Percentiles rank a stretch among this genome's conserved stretches.
Conservation (phyloP, 2,797 vertebrate species). For the Rachycentron canadum region DNA sequence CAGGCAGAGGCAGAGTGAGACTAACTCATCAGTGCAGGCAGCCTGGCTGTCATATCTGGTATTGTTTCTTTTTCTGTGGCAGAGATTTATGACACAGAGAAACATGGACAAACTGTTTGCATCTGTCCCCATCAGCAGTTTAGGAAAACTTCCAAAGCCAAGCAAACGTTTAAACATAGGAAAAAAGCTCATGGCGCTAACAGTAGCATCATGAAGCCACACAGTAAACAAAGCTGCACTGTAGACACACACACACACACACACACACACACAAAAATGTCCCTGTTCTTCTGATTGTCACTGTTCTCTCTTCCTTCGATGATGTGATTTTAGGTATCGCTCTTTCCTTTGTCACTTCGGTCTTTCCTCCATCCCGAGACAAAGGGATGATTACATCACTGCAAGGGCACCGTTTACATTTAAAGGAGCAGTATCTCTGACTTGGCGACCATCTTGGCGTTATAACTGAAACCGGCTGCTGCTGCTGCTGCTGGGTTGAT, state of each 20-base stretch:
- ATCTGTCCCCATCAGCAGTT: slow-evolving; percentile 36
- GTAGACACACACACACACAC: not conserved
- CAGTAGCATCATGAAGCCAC: slow-evolving; percentile 17
- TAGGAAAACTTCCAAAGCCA: slow-evolving; percentile 7
- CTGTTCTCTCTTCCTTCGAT: not conserved
- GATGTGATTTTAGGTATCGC: slow-evolving; percentile 43
- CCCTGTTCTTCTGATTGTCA: slow-evolving; percentile 13
- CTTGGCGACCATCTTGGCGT: slow-evolving; percentile 55
- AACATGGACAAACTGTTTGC: slow-evolving; percentile 19
- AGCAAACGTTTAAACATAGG: slow-evolving; percentile 2
- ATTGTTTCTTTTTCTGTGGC: slow-evolving; percentile 25
- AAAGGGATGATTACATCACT: slow-evolving; percentile 62
- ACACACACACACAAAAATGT: slow-evolving; percentile 19
- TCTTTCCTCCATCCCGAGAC: slow-evolving; percentile 58
- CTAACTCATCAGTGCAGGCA: slow-evolving; percentile 13
- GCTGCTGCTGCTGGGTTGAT: slow-evolving; percentile 37
- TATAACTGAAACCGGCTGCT: slow-evolving; percentile 43
- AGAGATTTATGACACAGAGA: slow-evolving; percentile 32
- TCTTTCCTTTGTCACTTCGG: slow-evolving; percentile 38
- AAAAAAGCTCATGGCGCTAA: slow-evolving; percentile 27
- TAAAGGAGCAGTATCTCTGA: slow-evolving; percentile 37
- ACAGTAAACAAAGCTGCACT: slow-evolving; percentile 3
- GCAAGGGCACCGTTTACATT: slow-evolving; percentile 55
- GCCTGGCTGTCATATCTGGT: slow-evolving; percentile 14
- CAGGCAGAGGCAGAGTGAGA: slow-evolving; percentile 24